Evolutionary conservation across 2,113 vertebrate genomes (phyloP), one percentile per base, ranked within the genome.

Genomic region (Ellobius talpinus): DNA sequence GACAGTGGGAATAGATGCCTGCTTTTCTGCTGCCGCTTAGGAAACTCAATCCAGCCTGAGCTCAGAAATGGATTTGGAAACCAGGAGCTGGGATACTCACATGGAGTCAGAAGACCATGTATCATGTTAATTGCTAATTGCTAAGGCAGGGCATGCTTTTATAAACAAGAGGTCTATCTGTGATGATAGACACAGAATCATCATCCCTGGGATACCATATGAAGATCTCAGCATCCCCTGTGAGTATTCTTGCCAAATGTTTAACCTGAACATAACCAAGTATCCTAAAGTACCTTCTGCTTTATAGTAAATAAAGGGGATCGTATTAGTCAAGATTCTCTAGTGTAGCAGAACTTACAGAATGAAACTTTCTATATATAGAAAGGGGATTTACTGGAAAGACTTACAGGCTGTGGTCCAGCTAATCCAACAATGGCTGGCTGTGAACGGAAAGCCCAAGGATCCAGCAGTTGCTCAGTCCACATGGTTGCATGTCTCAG

Each of bases 41-140:
- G 39, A 93, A 94, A 89, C 21, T 63, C 55, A 29, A 39, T 87
- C 82, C 93, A 89, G 79, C 77, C 39, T 73, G 86, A n/a, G 47
- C 42, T 95, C 61, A 14, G 50, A 87, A 77, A 68, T 50, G 14
- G 68, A 68, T 68, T 82, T 78, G 78, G 91, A 91, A 89, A 58
- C 5, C 6, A 7, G 73, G 13, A 11, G 9, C 29, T 61, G 47
- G 55, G 7, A 88, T 73, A 66, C 72, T 68, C 11, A 74, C 21
- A 11, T 24, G 24, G 11, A 61, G 23, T 17, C 13, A 58, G 66
- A 82, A 77, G 52, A 36, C 39, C 31, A 94, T 42, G 17, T 12
- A 26, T n/a, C n/a, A 16, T 2, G 36, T 70, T 87, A 82, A 76
- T 36, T 88, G 82, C 55, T 96, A 50, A 55, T 70, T 82, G 33